phyloP scores from a whole-genome alignment of 1,140 invertebrate species.

The Teleopsis dalmanni region DNA sequence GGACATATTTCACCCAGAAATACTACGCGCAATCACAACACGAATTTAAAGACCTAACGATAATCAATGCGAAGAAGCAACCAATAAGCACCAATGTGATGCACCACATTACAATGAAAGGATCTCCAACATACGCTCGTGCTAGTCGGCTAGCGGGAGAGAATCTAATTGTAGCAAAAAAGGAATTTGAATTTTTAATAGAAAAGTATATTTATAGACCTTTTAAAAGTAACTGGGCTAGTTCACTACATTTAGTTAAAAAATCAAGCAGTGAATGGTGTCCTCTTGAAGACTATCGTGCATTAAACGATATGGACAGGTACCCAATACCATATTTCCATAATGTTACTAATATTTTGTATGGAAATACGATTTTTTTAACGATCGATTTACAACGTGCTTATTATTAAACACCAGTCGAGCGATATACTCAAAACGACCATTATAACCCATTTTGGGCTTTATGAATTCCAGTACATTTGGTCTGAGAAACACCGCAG shows the following conservation, averaged over 20 bases:
- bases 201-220: constrained; percentile 30
- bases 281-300: constrained; percentile 45
- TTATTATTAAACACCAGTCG: too few species aligned
- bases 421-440: neutral
- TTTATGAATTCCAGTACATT: too few species aligned
- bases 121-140: too few species aligned
- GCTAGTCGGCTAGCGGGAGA: constrained; percentile 39
- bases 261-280: constrained; percentile 40
- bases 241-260: constrained; percentile 42
- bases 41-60: too few species aligned
- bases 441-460: neutral
- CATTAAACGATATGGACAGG: constrained; percentile 37
- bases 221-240: constrained; percentile 44
- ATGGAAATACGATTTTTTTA: constrained; percentile 16
- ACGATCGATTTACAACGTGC: too few species aligned
- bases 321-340: constrained; percentile 10
- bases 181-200: constrained; percentile 31
- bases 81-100: too few species aligned
- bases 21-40: too few species aligned
- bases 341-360: constrained; percentile 1
- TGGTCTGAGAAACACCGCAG: neutral
- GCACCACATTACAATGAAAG: too few species aligned
- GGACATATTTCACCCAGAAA: too few species aligned
- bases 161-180: constrained; percentile 20
- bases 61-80: too few species aligned